These are phyloP conservation scores for Dilophus febrilis DNA, from an alignment of 2,888 invertebrate genomes.

Conservation along the genomic window DNA sequence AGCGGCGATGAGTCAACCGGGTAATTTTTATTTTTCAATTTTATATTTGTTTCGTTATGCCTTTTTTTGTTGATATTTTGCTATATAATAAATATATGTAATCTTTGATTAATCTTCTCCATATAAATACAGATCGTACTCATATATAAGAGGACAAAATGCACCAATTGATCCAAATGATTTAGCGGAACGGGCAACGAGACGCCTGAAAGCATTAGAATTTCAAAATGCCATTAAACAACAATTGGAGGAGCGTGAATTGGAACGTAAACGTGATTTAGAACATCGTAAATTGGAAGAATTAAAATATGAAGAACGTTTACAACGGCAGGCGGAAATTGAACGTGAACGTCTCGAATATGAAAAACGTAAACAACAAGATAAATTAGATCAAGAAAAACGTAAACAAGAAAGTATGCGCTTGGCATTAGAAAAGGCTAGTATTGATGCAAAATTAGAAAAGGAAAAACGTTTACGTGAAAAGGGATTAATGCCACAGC, in stretches of 20 bases:
- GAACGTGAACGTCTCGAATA: slow-evolving; percentile 51
- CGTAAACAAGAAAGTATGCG: slow-evolving; percentile 58
- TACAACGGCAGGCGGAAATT: slow-evolving; percentile 54
- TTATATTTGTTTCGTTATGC: slow-evolving; percentile 10
- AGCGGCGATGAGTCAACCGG: slow-evolving; percentile 29
- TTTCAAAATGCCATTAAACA: slow-evolving; percentile 72
- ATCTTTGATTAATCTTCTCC: not conserved
- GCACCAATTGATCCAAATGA: slow-evolving; percentile 63
- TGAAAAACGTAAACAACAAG: slow-evolving; percentile 46
- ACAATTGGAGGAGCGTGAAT: slow-evolving; percentile 70
- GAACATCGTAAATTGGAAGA: slow-evolving; percentile 61
- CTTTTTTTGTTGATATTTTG: slow-evolving; percentile 5
- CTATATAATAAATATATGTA: not conserved
- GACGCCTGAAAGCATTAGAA: slow-evolving; percentile 66
- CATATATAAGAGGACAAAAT: slow-evolving; percentile 73
- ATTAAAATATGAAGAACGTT: slow-evolving; percentile 58
- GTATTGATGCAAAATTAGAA: slow-evolving; percentile 51
- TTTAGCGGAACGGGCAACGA: slow-evolving; percentile 63
- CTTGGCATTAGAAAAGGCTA: slow-evolving; percentile 62
- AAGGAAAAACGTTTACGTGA: slow-evolving; percentile 35
- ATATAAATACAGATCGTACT: slow-evolving; percentile 35
- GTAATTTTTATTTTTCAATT: slow-evolving; percentile 9
- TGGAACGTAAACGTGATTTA: slow-evolving; percentile 54
- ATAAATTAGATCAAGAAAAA: slow-evolving; percentile 53
- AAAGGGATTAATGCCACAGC: slow-evolving; percentile 14